A percentile compares a stretch with the other conserved stretches of the same genome.
Evolutionary conservation across 2,888 invertebrate species (phyloP).

Genomic region (Lycophotia porphyrea): DNA sequence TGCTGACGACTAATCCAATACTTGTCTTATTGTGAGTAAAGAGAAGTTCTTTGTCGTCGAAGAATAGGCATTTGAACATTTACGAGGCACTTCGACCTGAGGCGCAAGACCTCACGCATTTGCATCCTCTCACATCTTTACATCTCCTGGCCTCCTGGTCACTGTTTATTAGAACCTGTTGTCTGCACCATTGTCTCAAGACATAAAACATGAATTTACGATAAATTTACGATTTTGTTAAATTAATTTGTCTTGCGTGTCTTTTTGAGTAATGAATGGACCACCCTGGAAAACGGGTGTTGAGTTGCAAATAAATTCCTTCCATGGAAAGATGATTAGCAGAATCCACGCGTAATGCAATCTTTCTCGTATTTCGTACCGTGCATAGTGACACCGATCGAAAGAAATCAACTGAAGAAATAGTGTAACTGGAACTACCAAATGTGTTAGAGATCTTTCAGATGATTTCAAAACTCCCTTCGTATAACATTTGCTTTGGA

Average conservation of each 20-base stretch:
- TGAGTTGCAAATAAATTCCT: conserved; percentile 24
- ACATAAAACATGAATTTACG: conserved; percentile 38
- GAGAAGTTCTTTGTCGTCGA: conserved; percentile 46
- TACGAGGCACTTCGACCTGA: conserved; percentile 45
- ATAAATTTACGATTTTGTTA: conserved; percentile 16
- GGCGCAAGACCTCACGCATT: conserved; percentile 56
- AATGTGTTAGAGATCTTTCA: conserved; percentile 8
- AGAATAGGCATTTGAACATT: conserved; percentile 55
- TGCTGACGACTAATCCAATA: conserved; percentile 39
- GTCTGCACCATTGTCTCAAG: conserved; percentile 41
- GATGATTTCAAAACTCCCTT: conserved; percentile 1
- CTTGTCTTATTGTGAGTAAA: conserved; percentile 10
- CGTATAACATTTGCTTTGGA: conserved; percentile 15
- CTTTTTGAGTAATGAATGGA: conserved; percentile 11
- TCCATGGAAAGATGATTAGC: conserved; percentile 3
- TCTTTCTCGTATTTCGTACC: neutral
- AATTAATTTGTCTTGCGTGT: conserved; percentile 42
- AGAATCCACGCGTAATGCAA: neutral
- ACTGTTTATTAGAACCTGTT: conserved; percentile 47
- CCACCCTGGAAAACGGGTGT: conserved; percentile 23
- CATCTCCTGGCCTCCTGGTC: conserved; percentile 41
- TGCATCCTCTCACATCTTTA: conserved; percentile 34
- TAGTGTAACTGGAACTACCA: neutral
- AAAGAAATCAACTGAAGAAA: conserved; percentile 1
- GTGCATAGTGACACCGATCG: neutral